Conservation (phyloP, 2,888 invertebrate genomes). For the Tenodera sinensis region DNA sequence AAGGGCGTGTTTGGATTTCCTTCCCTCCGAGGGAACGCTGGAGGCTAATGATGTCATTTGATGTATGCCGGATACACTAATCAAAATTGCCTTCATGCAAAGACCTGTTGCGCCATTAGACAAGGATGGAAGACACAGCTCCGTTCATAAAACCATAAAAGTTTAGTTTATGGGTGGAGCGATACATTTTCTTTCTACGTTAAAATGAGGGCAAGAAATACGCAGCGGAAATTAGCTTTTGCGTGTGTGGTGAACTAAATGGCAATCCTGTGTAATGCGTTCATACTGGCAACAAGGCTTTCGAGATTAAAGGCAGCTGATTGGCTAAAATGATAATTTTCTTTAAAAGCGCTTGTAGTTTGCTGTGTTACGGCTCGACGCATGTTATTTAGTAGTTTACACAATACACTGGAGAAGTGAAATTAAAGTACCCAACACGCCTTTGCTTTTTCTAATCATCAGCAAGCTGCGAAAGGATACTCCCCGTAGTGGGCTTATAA, state of each 20-base stretch:
- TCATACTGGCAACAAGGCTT: not conserved
- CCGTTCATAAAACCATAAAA: constrained; percentile 1
- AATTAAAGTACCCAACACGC: too few relatives aligned
- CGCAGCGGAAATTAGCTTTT: not conserved
- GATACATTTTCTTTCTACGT: not conserved
- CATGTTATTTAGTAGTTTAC: too few relatives aligned
- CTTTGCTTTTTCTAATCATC: too few relatives aligned
- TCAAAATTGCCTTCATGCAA: not conserved
- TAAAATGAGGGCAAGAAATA: not conserved
- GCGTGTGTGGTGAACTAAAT: not conserved
- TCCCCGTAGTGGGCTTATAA: too few relatives aligned
- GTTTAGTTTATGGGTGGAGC: not conserved
- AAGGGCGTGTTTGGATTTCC: not conserved
- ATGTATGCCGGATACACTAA: not conserved
- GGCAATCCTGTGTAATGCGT: not conserved
- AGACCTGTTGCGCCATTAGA: not conserved
- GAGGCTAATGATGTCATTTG: not conserved
- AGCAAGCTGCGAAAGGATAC: too few relatives aligned
- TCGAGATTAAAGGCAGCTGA: not conserved
- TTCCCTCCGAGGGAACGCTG: not conserved
- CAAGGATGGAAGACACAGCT: not conserved
- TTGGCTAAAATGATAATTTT: too few relatives aligned
- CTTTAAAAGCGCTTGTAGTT: too few relatives aligned
- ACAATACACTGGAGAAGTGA: too few relatives aligned
- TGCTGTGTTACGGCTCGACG: too few relatives aligned